Evolutionary conservation across 2,888 invertebrate species (phyloP), one percentile per base, ranked within the genome.

Genomic region (Erynnis tages): DNA sequence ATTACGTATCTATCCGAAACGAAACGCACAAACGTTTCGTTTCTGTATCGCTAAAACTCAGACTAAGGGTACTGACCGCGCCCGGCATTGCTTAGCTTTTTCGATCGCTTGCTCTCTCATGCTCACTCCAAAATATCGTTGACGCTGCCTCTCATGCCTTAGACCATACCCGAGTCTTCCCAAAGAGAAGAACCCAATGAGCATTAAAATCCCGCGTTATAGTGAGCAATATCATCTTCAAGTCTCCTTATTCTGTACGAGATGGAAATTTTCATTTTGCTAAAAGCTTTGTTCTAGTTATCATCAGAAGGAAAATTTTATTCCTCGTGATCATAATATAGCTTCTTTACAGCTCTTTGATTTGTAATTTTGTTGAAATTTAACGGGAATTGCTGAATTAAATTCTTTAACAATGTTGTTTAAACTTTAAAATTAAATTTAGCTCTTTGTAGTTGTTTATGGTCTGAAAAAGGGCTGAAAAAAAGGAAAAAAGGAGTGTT

Each of bases 121-220:
- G n/a, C n/a, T n/a, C n/a, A n/a, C n/a, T n/a, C n/a, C n/a, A n/a
- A n/a, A n/a, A n/a, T n/a, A n/a, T n/a, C n/a, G n/a, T n/a, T 14
- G 3, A 3, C 13, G 14, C 7, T n/a, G 27, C 10, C 30, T 5
- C 23, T 8, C n/a, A 11, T 10, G 10, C 5, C 27, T 43, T 43
- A 19, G 13, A 35, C 43, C 48, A 48, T 7, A 25, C 14, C 4
- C 14, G 1, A 8, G 27, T 41, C 49, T 34, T 41, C 17, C 17
- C 49, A 14, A 41, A 34, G 41, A 49, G 49, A 49, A 32, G 38
- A 21, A 23, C 41, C 56, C 52, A 53, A 53, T 54, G 54, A 53
- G 43, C 56, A 52, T 54, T 58, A 56, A 58, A 54, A 52, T 49
- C 53, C 45, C 53, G 46, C 37, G 45, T 49, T 53, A 41, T 52